phyloP scores from a whole-genome alignment of 2,113 vertebrate species.

The Atlantisia rogersi region DNA sequence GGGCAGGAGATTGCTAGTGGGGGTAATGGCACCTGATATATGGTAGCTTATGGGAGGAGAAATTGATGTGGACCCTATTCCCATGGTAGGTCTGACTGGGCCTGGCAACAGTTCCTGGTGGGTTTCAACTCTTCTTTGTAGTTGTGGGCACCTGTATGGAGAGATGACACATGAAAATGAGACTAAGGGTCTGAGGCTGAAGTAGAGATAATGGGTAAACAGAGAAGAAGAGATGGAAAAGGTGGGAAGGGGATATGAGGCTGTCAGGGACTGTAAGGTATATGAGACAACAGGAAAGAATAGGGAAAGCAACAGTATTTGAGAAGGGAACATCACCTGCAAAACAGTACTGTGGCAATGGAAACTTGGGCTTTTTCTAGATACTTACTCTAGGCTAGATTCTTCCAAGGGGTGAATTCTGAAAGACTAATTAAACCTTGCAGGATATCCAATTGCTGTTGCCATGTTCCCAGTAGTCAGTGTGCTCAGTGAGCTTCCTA shows the following conservation, averaged over 20 bases:
- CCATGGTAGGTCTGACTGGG: too few relatives aligned
- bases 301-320: background rate
- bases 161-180: background rate
- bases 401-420: background rate
- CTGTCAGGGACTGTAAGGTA: background rate
- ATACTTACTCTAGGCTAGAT: background rate
- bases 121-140: background rate
- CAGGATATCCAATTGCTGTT: background rate
- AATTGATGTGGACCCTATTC: background rate
- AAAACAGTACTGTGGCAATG: background rate
- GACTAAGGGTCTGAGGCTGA: background rate
- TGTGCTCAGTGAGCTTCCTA: background rate
- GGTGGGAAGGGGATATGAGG: background rate
- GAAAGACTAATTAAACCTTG: background rate
- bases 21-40: accelerated
- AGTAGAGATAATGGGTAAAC: background rate
- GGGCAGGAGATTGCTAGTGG: background rate
- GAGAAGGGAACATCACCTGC: background rate
- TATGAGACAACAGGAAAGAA: background rate
- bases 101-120: background rate
- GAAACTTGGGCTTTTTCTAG: background rate
- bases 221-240: background rate
- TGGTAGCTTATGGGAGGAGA: background rate
- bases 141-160: background rate
- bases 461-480: accelerated